Evolutionary conservation across 2,797 vertebrate species (phyloP).

Genomic region (Euphonia xanthogaster): DNA sequence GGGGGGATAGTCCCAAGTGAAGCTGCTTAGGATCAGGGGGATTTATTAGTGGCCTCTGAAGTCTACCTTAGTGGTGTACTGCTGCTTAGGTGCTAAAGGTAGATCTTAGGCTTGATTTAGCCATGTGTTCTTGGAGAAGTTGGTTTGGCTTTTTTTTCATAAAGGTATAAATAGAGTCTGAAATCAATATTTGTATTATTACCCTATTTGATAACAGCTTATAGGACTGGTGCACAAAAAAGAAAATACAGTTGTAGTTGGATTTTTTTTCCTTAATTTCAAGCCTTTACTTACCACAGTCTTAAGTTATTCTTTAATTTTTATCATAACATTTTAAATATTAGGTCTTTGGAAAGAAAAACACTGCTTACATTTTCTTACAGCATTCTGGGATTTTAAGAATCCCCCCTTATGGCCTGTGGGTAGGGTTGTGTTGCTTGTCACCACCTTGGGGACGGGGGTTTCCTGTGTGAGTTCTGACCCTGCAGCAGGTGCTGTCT

Average conservation of each 20-base stretch:
- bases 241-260: not conserved
- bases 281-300: accelerated
- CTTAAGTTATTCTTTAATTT: accelerated
- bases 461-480: not conserved
- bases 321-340: accelerated
- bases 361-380: accelerated
- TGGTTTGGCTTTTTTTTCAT: too few relatives aligned
- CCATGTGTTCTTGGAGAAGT: not conserved
- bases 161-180: accelerated
- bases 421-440: accelerated
- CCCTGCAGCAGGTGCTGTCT: not conserved
- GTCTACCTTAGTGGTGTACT: accelerated
- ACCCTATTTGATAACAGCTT: accelerated
- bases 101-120: accelerated
- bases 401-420: accelerated
- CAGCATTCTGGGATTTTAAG: not conserved
- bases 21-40: not conserved
- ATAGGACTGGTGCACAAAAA: accelerated
- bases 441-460: accelerated
- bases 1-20: not conserved
- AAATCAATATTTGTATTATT: accelerated
- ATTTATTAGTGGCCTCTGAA: not conserved
- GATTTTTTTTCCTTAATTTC: accelerated
- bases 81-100: accelerated
- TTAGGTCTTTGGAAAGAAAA: not conserved